A percentile compares a stretch with the other conserved stretches of the same genome.
These are phyloP conservation scores for Agrochola circellaris DNA, from an alignment of 2,888 invertebrate species.

Conservation along the genomic window DNA sequence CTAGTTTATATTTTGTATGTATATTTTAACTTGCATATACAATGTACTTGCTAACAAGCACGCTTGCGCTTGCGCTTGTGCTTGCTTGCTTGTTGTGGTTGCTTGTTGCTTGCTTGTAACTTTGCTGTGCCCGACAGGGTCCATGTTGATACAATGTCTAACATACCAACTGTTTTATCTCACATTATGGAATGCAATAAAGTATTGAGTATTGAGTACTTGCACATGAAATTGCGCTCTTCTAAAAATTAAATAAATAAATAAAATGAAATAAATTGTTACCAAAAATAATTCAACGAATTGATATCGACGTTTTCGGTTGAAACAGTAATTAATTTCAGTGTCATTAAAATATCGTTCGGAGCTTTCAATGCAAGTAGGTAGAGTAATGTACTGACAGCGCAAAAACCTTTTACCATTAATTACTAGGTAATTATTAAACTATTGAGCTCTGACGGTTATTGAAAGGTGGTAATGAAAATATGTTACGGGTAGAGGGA, in stretches of 20 bases:
- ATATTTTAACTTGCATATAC: not conserved
- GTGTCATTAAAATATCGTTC: constrained; percentile 37
- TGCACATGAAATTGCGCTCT: too few species aligned
- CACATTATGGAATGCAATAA: too few species aligned
- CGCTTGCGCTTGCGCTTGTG: too few species aligned
- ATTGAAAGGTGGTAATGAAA: constrained; percentile 43
- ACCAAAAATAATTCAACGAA: not conserved
- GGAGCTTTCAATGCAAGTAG: constrained; percentile 15
- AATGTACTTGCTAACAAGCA: too few species aligned
- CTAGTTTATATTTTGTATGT: not conserved
- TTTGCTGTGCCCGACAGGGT: too few species aligned
- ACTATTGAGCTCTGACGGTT: constrained; percentile 41
- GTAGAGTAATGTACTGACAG: constrained; percentile 20
- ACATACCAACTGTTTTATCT: too few species aligned
- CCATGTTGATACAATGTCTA: too few species aligned
- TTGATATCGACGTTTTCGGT: not conserved
- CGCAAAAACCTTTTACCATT: constrained; percentile 40
- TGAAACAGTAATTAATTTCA: constrained; percentile 35
- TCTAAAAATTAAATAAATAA: too few species aligned
- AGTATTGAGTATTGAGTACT: too few species aligned
- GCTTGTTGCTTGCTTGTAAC: too few species aligned
- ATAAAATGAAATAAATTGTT: not conserved
- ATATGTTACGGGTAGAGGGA: constrained; percentile 31
- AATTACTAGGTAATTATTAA: constrained; percentile 47
- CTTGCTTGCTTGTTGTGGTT: too few species aligned